These are phyloP conservation scores for Tachysurus fulvidraco DNA, from an alignment of 2,113 vertebrate species.

Conservation along the genomic window DNA sequence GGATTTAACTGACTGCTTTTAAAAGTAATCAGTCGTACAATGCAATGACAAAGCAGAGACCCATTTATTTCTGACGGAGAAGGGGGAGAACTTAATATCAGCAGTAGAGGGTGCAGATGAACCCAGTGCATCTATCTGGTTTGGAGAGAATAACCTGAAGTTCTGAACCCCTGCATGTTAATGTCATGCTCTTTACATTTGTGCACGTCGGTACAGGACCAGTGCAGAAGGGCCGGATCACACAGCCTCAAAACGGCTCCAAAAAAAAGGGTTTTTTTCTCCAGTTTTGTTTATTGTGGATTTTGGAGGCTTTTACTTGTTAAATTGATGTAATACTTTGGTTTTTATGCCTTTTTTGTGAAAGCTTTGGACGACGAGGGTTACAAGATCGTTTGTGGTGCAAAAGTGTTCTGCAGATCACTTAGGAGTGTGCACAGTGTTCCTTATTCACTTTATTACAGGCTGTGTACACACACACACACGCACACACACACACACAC, in stretches of 20 bases:
- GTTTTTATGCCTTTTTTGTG: neutral
- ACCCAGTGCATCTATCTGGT: neutral
- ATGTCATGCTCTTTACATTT: neutral
- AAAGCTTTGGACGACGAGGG: neutral
- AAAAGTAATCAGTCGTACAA: neutral
- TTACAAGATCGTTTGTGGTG: neutral
- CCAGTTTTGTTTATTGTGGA: neutral
- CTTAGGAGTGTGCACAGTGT: neutral
- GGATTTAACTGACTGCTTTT: neutral
- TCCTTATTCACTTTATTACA: neutral
- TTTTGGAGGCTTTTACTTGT: neutral
- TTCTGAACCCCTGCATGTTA: neutral
- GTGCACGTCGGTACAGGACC: neutral
- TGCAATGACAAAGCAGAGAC: neutral
- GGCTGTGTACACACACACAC: neutral
- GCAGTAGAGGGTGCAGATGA: slow-evolving; percentile 11
- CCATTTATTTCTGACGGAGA: neutral
- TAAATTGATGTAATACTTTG: neutral
- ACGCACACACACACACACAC: neutral
- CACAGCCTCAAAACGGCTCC: neutral
- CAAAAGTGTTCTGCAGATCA: neutral
- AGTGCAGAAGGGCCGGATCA: neutral
- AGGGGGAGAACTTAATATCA: neutral
- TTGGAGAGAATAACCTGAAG: neutral
- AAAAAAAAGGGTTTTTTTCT: neutral